Evolutionary conservation across 2,888 invertebrate genomes (phyloP).

Genomic region (Pseudeuparius sepicola): DNA sequence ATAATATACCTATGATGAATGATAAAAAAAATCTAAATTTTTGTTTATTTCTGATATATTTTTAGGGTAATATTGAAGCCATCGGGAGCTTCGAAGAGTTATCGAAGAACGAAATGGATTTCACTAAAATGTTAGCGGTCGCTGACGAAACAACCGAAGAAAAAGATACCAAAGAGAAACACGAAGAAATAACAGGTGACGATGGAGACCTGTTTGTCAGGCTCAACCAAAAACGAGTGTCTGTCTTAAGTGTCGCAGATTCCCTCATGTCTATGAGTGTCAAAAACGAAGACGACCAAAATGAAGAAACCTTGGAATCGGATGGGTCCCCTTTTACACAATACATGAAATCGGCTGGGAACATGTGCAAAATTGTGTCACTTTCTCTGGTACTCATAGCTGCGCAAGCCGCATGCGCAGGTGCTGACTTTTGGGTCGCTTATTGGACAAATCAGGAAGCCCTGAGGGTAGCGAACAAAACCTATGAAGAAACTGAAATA

Average conservation of each 20-base stretch:
- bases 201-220: too few species aligned
- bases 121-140: constrained; percentile 22
- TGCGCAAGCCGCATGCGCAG: constrained; percentile 29
- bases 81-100: constrained; percentile 25
- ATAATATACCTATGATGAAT: too few species aligned
- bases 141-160: constrained; percentile 18
- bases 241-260: too few species aligned
- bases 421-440: constrained; percentile 33
- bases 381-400: constrained; percentile 25
- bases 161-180: constrained; percentile 9
- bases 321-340: constrained; percentile 26
- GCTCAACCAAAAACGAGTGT: too few species aligned
- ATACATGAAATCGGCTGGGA: constrained; percentile 31
- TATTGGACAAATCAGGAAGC: too few species aligned
- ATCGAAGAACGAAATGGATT: constrained; percentile 20
- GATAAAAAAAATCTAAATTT: too few species aligned
- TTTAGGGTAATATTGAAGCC: constrained; percentile 24
- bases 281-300: constrained; percentile 21
- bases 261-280: too few species aligned
- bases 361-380: constrained; percentile 22
- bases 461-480: too few species aligned
- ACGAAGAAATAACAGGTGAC: not conserved
- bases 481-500: too few species aligned
- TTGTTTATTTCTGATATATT: too few species aligned
- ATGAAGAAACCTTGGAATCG: constrained; percentile 19